Evolutionary conservation across 2,888 invertebrate species (phyloP), one percentile per base, ranked within the genome.

Genomic region (Orgyia antiqua): DNA sequence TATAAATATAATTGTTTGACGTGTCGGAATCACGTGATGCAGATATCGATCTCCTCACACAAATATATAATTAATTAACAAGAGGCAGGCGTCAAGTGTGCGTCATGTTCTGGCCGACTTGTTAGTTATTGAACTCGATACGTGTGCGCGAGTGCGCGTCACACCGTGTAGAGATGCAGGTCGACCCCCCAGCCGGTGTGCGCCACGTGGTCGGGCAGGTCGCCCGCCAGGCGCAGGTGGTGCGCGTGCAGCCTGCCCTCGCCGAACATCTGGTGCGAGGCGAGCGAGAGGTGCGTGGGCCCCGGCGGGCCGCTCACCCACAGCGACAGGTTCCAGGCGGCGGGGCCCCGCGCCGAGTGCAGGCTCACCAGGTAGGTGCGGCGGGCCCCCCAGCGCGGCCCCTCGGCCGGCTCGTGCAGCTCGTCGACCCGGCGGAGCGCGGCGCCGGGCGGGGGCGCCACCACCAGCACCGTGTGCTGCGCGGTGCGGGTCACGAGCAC

Each of bases 131-230:
- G n/a, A n/a, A n/a, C n/a, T n/a, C n/a, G n/a, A n/a, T n/a, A n/a
- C n/a, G n/a, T n/a, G n/a, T n/a, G n/a, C n/a, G n/a, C n/a, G n/a
- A n/a, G 13, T 2, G 13, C 13, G n/a, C n/a, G 13, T 8, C 10
- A 24, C 13, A 24, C 4, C 2, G 12, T 3, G 74, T 86, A 91
- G 4, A 92, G 89, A 49, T 91, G 90, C 61, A 91, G 89, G 29
- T 91, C 88, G 2, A 92, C 90, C 36, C 90, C 89, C 93, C 93
- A 93, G 41, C 90, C 90, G 18, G 89, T 89, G 31, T 89, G 79
- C 11, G 91, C 90, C 15, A 89, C 87, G 91, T 61, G 89, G 51
- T 89, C 55, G 18, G 93, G 93, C 63, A 92, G 89, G 49, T 88
- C 80, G 8, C 58, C 60, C 42, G 91, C 69, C 45, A 92, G 87